Evolutionary conservation across 2,888 invertebrate genomes (phyloP).

Genomic region (Campoplex capitator): DNA sequence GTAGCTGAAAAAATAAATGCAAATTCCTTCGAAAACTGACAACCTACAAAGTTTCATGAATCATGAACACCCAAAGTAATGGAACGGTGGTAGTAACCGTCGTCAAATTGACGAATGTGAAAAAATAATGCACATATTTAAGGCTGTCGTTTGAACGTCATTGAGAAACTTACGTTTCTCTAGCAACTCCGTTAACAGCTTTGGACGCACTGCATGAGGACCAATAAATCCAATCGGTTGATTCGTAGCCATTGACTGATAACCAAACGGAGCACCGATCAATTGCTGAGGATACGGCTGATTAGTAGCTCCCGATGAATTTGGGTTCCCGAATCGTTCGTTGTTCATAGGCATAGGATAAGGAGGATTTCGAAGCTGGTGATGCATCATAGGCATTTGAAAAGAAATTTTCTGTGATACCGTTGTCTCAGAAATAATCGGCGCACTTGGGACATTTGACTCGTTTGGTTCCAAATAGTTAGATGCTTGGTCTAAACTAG

Average conservation of each 20-base stretch:
- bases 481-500: not conserved
- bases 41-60: no score
- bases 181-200: not conserved
- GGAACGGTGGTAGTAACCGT: no score
- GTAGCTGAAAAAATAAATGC: not conserved
- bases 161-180: conserved; percentile 18
- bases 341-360: not conserved
- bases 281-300: conserved; percentile 38
- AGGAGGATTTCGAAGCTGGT: conserved; percentile 1
- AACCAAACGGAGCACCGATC: not conserved
- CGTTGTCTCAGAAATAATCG: not conserved
- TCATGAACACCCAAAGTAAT: no score
- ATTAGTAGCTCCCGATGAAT: not conserved
- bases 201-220: not conserved
- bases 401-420: not conserved
- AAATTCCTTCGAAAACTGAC: not conserved
- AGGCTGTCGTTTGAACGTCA: no score
- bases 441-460: not conserved
- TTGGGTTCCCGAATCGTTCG: not conserved
- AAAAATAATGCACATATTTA: no score
- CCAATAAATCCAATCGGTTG: conserved; percentile 29
- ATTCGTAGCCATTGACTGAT: not conserved
- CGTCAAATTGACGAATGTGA: no score
- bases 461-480: not conserved
- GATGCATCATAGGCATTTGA: conserved; percentile 2